These are phyloP conservation scores for Apostichopus japonicus DNA, from an alignment of 35 echinoderm and acorn worm genomes.

Conservation along the genomic window DNA sequence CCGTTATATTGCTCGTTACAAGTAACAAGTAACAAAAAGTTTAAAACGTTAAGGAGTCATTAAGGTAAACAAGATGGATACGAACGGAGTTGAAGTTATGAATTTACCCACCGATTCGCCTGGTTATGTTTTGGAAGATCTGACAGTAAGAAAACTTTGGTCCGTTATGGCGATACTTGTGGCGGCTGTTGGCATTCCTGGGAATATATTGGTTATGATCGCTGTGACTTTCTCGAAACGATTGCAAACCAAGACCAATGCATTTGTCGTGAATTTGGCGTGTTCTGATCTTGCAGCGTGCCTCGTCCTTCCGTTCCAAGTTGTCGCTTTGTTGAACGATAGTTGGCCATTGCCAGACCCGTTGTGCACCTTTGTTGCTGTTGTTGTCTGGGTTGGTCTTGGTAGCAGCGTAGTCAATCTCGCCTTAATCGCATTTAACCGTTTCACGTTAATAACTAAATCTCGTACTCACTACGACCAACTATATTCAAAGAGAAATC, in stretches of 20 bases:
- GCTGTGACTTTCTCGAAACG: too few species aligned
- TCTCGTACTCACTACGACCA: slow-evolving; percentile 14
- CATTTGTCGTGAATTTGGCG: slow-evolving; percentile 71
- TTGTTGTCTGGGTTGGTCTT: slow-evolving; percentile 12
- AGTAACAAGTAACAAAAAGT: too few species aligned
- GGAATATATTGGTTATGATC: slow-evolving; percentile 54
- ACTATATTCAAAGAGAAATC: slow-evolving; percentile 41
- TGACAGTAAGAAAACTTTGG: slow-evolving; percentile 13
- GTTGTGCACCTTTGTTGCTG: slow-evolving; percentile 47
- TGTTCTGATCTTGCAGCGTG: slow-evolving; percentile 62
- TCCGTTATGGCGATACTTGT: slow-evolving; percentile 1
- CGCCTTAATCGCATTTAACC: slow-evolving; percentile 45
- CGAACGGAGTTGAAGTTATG: too few species aligned
- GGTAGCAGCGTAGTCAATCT: slow-evolving; percentile 50
- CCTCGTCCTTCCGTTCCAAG: slow-evolving; percentile 14
- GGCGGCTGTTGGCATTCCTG: slow-evolving; percentile 24
- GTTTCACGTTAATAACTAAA: slow-evolving; percentile 58
- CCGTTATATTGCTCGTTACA: too few species aligned
- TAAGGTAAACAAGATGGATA: too few species aligned
- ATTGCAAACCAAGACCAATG: slow-evolving; percentile 78
- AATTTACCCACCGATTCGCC: too few species aligned
- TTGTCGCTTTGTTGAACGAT: slow-evolving; percentile 35
- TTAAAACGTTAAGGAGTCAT: too few species aligned
- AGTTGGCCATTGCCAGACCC: slow-evolving; percentile 60
- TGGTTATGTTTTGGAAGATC: not conserved